These are phyloP conservation scores for Chloroceryle inda DNA, from an alignment of 2,797 vertebrate species.

Conservation along the genomic window DNA sequence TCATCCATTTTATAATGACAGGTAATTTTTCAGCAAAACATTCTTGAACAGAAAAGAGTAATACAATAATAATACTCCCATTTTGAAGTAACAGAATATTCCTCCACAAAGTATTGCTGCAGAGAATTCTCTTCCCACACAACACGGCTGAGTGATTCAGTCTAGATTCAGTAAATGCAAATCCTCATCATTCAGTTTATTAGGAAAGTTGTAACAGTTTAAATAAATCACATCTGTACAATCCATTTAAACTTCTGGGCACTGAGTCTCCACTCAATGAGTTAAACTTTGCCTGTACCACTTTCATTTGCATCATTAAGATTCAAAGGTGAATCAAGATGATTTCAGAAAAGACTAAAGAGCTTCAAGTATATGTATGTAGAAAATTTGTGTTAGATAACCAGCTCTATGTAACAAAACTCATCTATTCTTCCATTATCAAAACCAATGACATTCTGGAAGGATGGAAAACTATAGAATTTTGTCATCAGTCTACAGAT, in stretches of 20 bases:
- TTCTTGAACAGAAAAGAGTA: neutral
- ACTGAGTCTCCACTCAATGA: neutral
- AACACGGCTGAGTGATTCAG: neutral
- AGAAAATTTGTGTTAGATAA: neutral
- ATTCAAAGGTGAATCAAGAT: neutral
- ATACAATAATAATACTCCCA: neutral
- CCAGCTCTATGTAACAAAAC: neutral
- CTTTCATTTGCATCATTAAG: neutral
- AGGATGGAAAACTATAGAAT: neutral
- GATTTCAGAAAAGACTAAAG: neutral
- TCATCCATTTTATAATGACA: neutral
- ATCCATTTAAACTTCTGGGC: neutral
- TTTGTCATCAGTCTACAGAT: neutral
- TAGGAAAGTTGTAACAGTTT: neutral
- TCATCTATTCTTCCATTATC: neutral
- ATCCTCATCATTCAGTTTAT: neutral
- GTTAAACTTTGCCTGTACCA: neutral
- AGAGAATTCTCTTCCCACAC: neutral
- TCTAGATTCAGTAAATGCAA: neutral
- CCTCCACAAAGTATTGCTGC: neutral
- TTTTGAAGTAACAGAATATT: neutral
- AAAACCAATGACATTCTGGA: neutral
- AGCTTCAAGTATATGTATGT: neutral
- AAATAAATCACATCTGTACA: neutral
- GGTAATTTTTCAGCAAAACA: neutral